These are phyloP conservation scores for Crepidodera aurea DNA, from an alignment of 2,888 invertebrate genomes.

Conservation along the genomic window DNA sequence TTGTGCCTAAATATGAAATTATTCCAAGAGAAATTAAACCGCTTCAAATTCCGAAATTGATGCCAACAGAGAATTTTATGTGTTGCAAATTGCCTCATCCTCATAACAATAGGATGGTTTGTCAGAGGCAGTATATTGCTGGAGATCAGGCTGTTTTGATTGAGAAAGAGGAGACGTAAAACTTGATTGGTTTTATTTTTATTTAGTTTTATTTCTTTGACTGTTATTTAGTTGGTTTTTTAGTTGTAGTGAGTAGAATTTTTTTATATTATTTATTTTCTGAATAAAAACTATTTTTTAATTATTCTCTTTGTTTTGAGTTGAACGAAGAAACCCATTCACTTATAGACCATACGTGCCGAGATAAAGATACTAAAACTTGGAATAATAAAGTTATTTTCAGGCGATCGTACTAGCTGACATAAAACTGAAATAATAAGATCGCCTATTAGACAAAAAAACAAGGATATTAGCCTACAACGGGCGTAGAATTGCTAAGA, in stretches of 20 bases:
- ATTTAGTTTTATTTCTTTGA: neutral
- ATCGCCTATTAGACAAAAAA: too few relatives aligned
- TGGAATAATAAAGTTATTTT: too few relatives aligned
- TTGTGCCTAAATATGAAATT: constrained; percentile 34
- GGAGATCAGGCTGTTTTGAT: constrained; percentile 7
- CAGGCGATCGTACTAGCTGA: too few relatives aligned
- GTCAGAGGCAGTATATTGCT: constrained; percentile 25
- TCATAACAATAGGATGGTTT: constrained; percentile 9
- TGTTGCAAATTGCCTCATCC: constrained; percentile 20
- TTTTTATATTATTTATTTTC: neutral
- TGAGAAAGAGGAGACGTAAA: neutral
- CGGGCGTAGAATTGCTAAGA: too few relatives aligned
- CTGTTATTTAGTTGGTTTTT: neutral
- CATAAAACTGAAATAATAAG: too few relatives aligned
- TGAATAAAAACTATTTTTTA: neutral
- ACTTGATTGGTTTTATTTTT: neutral
- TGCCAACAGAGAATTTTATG: constrained; percentile 27
- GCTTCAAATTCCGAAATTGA: constrained; percentile 22
- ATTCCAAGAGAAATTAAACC: constrained; percentile 25
- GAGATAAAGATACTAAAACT: too few relatives aligned
- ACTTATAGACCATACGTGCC: too few relatives aligned
- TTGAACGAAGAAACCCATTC: too few relatives aligned
- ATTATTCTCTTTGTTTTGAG: neutral
- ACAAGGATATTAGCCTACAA: too few relatives aligned
- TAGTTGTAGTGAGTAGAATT: neutral